Base-by-base conservation (phyloP, 1,140 invertebrate genomes). In the Lysiphlebus fabarum region DNA sequence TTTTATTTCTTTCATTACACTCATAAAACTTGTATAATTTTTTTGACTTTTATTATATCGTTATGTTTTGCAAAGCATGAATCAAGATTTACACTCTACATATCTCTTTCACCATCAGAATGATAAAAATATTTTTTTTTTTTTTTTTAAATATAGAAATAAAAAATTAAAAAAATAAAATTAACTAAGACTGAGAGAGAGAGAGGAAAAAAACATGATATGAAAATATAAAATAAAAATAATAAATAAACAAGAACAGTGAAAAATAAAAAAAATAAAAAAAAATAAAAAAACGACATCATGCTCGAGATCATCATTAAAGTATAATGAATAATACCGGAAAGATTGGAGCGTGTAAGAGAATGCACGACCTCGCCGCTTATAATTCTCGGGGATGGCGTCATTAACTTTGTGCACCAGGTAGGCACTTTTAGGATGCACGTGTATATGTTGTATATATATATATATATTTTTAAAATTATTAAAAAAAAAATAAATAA, bases 311-410 rank as follows among this genome's bases (percentile, higher is more conserved):
- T 65, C 61, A 64, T 70, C 68, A 68, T 70, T 69, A 68, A 69
- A 62, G 61, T 61, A 66, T 69, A 70, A 70, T 64, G 66, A 70
- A 69, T 70, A 69, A 69, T 70, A 68, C 67, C 65, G 67, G 67
- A 67, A 70, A 67, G 65, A 67, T 68, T 67, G 54, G 60, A 67
- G 64, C 62, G 65, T 67, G 63, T 65, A 65, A 67, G 58, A 69
- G 59, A 62, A 66, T 59, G 63, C 65, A 62, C 69, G 65, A 66
- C 53, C 60, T 57, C 56, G 50, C 63, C 63, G 69, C 59, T 66
- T 68, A 69, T 70, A 70, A 70, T 69, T 70, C 69, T 67, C 62
- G 53, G 41, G 45, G 65, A 69, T 67, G 65, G 65, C 63, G 66
- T 64, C 66, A 69, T 68, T 70, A 69, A 68, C 63, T 68, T 47